Base-by-base conservation (phyloP, 2,113 vertebrate species). In the Ifrita kowaldi region DNA sequence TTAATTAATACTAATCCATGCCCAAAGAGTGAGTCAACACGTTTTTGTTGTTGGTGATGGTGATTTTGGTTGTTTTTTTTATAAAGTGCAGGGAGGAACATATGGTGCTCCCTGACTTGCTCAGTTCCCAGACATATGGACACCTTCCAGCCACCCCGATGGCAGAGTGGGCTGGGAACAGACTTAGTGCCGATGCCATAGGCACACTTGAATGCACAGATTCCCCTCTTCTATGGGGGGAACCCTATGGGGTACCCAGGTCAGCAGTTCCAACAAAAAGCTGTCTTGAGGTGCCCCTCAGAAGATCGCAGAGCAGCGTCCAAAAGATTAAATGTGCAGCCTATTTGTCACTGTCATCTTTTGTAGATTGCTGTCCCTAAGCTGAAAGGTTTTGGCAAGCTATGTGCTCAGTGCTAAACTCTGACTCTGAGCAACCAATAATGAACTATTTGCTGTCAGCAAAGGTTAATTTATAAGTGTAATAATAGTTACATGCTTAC, bases 391-490 rank as follows among this genome's bases (percentile, higher is more conserved):
- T 91, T 96, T 86, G 90, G 76, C 92, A 88, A 74, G 44, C 56
- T 75, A 18, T 55, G 18, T 49, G 18, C 53, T 67, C 32, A 46
- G 7, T 78, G 46, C 71, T 93, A 78, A 93, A 88, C 30, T 69
- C 75, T 77, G 85, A 62, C 32, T 91, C 63, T 88, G 60, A 78
- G 44, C 46, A 88, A 80, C 47, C 11, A 86, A 67, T 87, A 97
- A 93, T 49, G 78, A 90, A 93, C 71, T 63, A 92, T 84, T 90
- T 73, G 26, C 56, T 90, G 80, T 81, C 83, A 94, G 78, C 62
- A 81, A 94, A 95, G 91, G 95, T 94, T 81, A 97, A 95, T 90
- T 93, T 83, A 74, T 70, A 89, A 83, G 8, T 63, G 24, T 49
- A 81, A 88, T 94, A 86, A 92, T 42, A 88, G 39, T 80, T 92